Evolutionary conservation across 2,113 vertebrate genomes (phyloP).

Genomic region (Chaenocephalus aceratus): DNA sequence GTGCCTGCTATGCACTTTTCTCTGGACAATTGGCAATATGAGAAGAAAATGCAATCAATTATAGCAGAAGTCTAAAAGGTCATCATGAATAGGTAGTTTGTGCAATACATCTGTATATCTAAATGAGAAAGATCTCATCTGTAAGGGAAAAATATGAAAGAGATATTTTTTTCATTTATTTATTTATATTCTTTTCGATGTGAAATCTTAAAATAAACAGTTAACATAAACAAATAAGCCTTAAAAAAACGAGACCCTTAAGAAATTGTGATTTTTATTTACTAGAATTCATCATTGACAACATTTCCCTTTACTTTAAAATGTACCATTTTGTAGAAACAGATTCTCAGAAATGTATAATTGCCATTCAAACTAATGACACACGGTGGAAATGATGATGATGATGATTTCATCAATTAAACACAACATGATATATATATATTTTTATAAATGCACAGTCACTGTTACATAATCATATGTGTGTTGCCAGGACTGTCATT

Average conservation of each 20-base stretch:
- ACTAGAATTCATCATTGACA: not conserved
- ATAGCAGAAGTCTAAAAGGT: not conserved
- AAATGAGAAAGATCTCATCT: not conserved
- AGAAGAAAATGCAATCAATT: not conserved
- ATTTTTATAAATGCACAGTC: not conserved
- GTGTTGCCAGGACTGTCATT: not conserved
- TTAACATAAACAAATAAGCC: conserved; percentile 1
- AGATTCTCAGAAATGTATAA: not conserved
- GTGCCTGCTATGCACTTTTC: conserved; percentile 16
- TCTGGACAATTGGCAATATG: not conserved
- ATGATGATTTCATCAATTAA: too few relatives aligned
- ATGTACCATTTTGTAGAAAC: not conserved
- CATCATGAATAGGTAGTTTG: not conserved
- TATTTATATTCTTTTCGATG: not conserved
- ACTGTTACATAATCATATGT: not conserved
- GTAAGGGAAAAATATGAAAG: too few relatives aligned
- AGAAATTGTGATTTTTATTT: not conserved
- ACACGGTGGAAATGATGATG: not conserved
- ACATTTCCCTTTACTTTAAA: not conserved
- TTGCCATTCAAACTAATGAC: not conserved
- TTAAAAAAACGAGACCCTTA: not conserved
- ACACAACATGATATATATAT: too few relatives aligned
- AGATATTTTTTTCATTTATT: not conserved
- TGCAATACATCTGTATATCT: not conserved
- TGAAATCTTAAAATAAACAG: not conserved